These are phyloP conservation scores for Furnarius figulus DNA, from an alignment of 2,113 vertebrate genomes.

Conservation along the genomic window DNA sequence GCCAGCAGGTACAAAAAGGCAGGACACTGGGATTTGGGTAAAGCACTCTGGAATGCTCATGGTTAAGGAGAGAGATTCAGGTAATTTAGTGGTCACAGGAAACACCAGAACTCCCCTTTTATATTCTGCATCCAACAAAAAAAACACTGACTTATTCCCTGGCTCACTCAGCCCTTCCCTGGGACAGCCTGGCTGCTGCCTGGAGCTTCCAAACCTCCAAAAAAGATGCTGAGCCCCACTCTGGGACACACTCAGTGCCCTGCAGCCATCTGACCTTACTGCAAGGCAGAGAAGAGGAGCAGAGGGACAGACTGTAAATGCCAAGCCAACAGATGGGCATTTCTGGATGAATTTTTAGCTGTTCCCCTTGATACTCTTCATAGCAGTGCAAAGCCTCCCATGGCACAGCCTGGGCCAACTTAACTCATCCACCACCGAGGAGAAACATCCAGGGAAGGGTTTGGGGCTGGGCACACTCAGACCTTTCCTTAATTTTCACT, in stretches of 20 bases:
- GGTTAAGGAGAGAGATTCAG: accelerated
- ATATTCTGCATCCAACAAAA: accelerated
- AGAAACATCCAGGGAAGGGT: accelerated
- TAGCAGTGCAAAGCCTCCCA: neutral
- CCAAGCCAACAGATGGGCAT: neutral
- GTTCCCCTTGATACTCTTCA: neutral
- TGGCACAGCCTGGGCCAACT: neutral
- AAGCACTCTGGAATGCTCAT: neutral
- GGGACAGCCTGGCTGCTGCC: accelerated
- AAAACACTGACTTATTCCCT: accelerated
- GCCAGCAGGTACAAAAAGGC: too few relatives aligned
- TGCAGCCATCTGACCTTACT: accelerated
- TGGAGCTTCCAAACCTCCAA: neutral
- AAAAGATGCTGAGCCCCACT: accelerated
- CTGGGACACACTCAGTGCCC: accelerated
- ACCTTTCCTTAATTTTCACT: neutral
- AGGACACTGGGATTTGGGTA: neutral
- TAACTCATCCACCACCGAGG: neutral
- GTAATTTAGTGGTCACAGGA: neutral
- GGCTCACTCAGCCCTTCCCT: neutral
- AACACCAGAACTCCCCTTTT: accelerated
- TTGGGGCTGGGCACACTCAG: neutral
- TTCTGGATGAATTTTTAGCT: neutral
- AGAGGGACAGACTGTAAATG: neutral
- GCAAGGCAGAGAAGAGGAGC: too few relatives aligned